Conservation (phyloP, 1,140 invertebrate genomes). For the Ephestia elutella region DNA sequence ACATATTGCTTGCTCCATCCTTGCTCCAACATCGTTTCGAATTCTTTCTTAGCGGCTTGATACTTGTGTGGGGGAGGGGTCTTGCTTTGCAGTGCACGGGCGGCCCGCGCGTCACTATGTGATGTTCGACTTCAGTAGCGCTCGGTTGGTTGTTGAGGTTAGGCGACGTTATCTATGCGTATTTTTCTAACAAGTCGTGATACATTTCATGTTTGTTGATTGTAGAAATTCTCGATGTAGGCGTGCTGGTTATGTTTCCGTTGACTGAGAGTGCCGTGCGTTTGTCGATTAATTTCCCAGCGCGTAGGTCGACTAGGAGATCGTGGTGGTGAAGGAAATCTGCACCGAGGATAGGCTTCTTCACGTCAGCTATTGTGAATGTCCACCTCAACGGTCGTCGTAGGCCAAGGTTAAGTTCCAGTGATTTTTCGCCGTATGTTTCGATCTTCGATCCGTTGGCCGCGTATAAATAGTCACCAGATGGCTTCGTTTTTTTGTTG, state of each 20-base stretch:
- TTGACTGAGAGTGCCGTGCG: conserved; percentile 25
- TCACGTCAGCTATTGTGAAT: conserved; percentile 53
- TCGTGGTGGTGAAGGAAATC: conserved; percentile 44
- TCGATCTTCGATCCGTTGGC: too few relatives aligned
- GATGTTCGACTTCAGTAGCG: too few relatives aligned
- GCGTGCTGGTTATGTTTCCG: conserved; percentile 14
- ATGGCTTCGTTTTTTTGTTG: too few relatives aligned
- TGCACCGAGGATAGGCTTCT: conserved; percentile 49
- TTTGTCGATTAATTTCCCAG: conserved; percentile 12
- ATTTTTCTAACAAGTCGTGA: neutral
- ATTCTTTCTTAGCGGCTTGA: too few relatives aligned
- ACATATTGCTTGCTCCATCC: too few relatives aligned
- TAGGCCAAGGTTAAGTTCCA: conserved; percentile 35
- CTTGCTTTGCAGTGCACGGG: too few relatives aligned
- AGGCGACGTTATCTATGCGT: neutral
- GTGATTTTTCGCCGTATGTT: neutral
- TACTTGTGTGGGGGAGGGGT: too few relatives aligned
- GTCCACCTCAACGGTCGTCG: conserved; percentile 32
- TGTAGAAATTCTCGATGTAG: neutral
- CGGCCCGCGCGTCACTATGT: too few relatives aligned
- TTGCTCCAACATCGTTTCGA: too few relatives aligned
- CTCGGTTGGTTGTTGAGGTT: too few relatives aligned
- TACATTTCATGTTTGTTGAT: too few relatives aligned
- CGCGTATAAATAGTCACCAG: too few relatives aligned
- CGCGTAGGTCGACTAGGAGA: conserved; percentile 24